These are phyloP conservation scores for Drosophila kepulauana DNA, from an alignment of 1,140 invertebrate species.

Conservation along the genomic window DNA sequence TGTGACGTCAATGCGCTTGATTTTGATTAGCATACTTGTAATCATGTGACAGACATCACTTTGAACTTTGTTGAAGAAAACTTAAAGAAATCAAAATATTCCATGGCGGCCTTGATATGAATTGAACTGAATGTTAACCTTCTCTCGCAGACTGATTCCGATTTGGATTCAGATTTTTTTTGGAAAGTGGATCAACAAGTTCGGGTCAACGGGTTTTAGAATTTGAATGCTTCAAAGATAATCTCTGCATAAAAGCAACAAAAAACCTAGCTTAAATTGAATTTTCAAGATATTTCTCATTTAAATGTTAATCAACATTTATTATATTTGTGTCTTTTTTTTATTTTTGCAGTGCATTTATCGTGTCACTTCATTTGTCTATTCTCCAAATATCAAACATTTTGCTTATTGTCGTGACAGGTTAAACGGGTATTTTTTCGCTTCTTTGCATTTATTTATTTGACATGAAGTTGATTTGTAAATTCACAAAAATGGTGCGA, in stretches of 20 bases:
- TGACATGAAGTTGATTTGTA: neutral
- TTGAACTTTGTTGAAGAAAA: slow-evolving; percentile 35
- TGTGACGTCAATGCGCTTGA: slow-evolving; percentile 41
- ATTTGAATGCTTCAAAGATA: slow-evolving; percentile 33
- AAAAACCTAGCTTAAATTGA: neutral
- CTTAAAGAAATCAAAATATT: neutral
- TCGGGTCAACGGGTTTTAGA: slow-evolving; percentile 56
- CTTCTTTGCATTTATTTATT: slow-evolving; percentile 6
- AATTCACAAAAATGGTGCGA: slow-evolving; percentile 25
- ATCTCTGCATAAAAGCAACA: slow-evolving; percentile 9
- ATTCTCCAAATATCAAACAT: slow-evolving; percentile 49
- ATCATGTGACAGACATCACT: slow-evolving; percentile 28
- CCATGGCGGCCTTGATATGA: slow-evolving; percentile 33
- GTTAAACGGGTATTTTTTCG: slow-evolving; percentile 41
- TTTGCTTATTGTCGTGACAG: slow-evolving; percentile 44
- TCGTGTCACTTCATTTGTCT: slow-evolving; percentile 30
- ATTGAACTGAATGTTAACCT: slow-evolving; percentile 35
- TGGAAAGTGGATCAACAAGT: slow-evolving; percentile 49
- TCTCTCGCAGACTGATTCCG: neutral
- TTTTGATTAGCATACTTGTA: slow-evolving; percentile 43
- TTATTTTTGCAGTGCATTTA: slow-evolving; percentile 31
- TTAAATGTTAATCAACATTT: neutral
- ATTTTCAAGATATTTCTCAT: neutral
- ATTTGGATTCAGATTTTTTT: neutral
- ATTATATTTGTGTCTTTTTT: neutral